phyloP scores from a whole-genome alignment of 1,140 invertebrate species.

The Drosophila triauraria region DNA sequence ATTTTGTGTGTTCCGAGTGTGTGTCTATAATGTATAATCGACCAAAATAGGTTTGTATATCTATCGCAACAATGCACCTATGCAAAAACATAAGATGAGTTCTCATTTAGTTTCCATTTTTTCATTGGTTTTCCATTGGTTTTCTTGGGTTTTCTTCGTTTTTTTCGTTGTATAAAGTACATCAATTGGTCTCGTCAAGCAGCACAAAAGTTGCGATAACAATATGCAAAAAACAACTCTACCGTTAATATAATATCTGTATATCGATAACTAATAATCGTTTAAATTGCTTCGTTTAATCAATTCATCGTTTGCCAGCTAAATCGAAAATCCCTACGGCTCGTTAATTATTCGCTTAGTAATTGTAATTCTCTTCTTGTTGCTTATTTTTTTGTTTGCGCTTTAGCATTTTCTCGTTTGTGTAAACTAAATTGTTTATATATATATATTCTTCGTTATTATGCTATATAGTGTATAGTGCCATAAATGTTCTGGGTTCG shows the following conservation, averaged over 20 bases:
- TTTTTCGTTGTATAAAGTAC: conserved; percentile 80
- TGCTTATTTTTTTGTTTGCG: conserved; percentile 33
- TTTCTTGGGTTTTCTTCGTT: conserved; percentile 21
- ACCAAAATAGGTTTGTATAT: conserved; percentile 68
- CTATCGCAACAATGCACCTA: conserved; percentile 79
- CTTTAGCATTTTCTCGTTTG: conserved; percentile 22
- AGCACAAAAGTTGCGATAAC: conserved; percentile 82
- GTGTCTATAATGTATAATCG: conserved; percentile 47
- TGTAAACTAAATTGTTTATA: conserved; percentile 61
- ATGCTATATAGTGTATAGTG: conserved; percentile 71
- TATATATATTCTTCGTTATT: conserved; percentile 33
- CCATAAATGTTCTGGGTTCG: conserved; percentile 68
- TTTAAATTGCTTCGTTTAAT: conserved; percentile 61
- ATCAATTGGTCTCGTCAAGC: conserved; percentile 83
- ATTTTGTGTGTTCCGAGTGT: conserved; percentile 20
- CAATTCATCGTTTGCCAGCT: conserved; percentile 77
- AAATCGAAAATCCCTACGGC: conserved; percentile 76
- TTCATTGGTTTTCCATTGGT: conserved; percentile 3
- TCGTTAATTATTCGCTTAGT: conserved; percentile 46
- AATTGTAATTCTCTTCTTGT: conserved; percentile 17
- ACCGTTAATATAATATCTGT: conserved; percentile 65
- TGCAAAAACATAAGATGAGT: conserved; percentile 79
- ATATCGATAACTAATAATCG: conserved; percentile 75
- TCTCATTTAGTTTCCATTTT: conserved; percentile 42
- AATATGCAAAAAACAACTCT: conserved; percentile 80